Percentiles rank a stretch among this genome's conserved stretches.
phyloP scores from a whole-genome alignment of 2,797 vertebrate species.

The Craterocephalus amniculus region DNA sequence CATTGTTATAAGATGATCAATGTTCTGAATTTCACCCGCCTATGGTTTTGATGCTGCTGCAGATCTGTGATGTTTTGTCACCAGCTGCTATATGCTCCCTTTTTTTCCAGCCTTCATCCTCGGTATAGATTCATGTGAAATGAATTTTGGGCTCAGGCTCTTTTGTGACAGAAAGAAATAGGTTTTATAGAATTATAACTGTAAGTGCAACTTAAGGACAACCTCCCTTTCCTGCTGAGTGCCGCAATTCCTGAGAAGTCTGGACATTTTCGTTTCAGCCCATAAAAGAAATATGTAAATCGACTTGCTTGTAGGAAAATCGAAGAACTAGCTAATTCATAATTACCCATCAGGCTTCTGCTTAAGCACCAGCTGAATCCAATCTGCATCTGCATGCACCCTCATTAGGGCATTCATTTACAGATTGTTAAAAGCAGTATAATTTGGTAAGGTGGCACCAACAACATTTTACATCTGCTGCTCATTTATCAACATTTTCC shows the following conservation, averaged over 20 bases:
- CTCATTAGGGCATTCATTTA: conserved; percentile 50
- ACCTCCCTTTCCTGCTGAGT: conserved; percentile 31
- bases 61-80: neutral
- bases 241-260: conserved; percentile 39
- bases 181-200: conserved; percentile 42
- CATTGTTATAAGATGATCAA: neutral
- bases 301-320: conserved; percentile 55
- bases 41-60: neutral
- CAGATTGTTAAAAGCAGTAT: conserved; percentile 38
- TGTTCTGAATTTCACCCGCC: neutral
- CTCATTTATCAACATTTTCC: conserved; percentile 29
- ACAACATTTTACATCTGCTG: conserved; percentile 46
- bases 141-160: conserved; percentile 1
- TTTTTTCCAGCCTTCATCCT: conserved; percentile 7
- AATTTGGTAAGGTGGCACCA: conserved; percentile 27
- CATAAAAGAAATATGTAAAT: conserved; percentile 57
- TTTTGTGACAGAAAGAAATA: neutral
- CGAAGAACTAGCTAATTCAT: conserved; percentile 63
- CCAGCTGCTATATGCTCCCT: neutral
- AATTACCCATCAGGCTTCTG: conserved; percentile 68
- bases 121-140: conserved; percentile 23
- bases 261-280: conserved; percentile 36
- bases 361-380: conserved; percentile 37
- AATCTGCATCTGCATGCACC: conserved; percentile 39
- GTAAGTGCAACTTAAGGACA: conserved; percentile 40